Evolutionary conservation across 1,140 invertebrate species (phyloP).

Genomic region (Brachionus calyciflorus): DNA sequence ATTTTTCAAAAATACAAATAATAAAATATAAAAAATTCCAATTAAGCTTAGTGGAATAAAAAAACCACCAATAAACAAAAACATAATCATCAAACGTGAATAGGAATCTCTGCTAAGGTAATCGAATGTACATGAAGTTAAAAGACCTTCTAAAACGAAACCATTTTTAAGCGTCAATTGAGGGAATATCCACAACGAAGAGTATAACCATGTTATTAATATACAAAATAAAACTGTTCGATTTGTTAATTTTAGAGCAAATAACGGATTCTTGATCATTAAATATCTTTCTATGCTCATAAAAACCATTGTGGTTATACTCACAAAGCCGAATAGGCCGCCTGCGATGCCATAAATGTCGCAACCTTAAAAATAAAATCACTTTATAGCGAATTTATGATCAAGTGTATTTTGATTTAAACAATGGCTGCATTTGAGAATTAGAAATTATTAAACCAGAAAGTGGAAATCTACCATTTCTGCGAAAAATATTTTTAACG

Average conservation of each 20-base stretch:
- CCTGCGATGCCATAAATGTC: slow-evolving; percentile 17
- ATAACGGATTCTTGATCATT: slow-evolving; percentile 28
- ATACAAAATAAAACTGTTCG: background rate
- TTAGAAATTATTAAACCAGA: too few species aligned
- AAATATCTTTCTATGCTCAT: slow-evolving; percentile 22
- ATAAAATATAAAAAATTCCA: background rate
- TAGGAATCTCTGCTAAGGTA: background rate
- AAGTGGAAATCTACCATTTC: too few species aligned
- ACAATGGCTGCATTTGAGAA: too few species aligned
- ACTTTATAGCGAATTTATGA: too few species aligned
- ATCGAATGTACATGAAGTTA: slow-evolving; percentile 44
- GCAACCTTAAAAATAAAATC: slow-evolving; percentile 1
- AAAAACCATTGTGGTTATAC: slow-evolving; percentile 36
- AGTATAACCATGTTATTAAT: slow-evolving; percentile 18
- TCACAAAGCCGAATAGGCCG: slow-evolving; percentile 37
- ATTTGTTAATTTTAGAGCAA: slow-evolving; percentile 2
- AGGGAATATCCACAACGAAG: background rate
- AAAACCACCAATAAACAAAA: slow-evolving; percentile 37
- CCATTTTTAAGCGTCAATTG: background rate
- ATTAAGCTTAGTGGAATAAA: slow-evolving; percentile 2
- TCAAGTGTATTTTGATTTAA: too few species aligned
- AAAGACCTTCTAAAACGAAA: slow-evolving; percentile 41
- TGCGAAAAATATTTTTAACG: too few species aligned
- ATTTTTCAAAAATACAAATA: slow-evolving; percentile 6
- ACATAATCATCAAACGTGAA: slow-evolving; percentile 11